These are phyloP conservation scores for Meloidogyne exigua DNA, from an alignment of 1,140 invertebrate species.

Conservation along the genomic window DNA sequence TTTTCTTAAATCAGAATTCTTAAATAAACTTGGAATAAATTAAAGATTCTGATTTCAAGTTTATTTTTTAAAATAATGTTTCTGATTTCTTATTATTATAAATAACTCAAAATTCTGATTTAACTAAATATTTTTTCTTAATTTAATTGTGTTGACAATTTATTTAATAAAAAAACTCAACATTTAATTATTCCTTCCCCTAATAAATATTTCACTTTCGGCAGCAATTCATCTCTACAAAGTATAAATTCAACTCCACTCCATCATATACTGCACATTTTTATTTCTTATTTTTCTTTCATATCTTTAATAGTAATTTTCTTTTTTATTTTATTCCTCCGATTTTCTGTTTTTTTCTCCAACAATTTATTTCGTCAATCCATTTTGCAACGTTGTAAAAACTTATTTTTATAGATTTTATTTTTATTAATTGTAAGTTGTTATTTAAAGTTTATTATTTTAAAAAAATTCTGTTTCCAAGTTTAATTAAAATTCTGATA, in stretches of 20 bases:
- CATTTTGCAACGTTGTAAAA: constrained; percentile 1
- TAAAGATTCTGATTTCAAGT: no score
- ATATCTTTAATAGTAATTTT: background rate
- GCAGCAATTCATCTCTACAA: background rate
- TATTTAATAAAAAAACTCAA: background rate
- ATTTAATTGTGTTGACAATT: no score
- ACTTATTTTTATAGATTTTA: background rate
- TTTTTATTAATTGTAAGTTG: background rate
- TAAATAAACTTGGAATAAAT: no score
- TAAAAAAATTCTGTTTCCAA: no score
- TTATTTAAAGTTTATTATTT: background rate
- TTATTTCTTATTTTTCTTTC: background rate
- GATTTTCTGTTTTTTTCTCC: background rate
- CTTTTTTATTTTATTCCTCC: background rate
- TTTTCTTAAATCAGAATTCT: no score
- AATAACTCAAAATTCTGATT: no score
- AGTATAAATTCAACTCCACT: background rate
- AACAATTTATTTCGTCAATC: background rate
- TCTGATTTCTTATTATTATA: no score
- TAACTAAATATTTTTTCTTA: no score
- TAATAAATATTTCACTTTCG: background rate
- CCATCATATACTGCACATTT: background rate
- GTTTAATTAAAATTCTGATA: background rate
- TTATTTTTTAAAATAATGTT: no score
- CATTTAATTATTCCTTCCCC: background rate